Percentiles rank a stretch among this genome's conserved stretches.
These are phyloP conservation scores for Siniperca scherzeri DNA, from an alignment of 2,797 vertebrate species.

Conservation along the genomic window DNA sequence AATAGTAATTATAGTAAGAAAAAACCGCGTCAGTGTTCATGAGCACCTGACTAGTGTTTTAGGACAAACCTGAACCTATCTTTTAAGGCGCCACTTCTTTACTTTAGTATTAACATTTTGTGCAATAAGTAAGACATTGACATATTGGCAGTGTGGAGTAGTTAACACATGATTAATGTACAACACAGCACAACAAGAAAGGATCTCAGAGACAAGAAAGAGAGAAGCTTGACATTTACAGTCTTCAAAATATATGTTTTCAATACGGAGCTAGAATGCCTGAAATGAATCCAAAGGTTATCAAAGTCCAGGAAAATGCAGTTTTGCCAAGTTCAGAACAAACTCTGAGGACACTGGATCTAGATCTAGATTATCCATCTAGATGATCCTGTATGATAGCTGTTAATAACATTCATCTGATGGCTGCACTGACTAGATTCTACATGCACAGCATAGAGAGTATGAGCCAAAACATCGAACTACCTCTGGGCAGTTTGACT, in stretches of 20 bases:
- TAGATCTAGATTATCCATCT: not conserved
- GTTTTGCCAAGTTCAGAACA: not conserved
- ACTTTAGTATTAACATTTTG: not conserved
- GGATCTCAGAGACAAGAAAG: not conserved
- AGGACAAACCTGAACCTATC: no score
- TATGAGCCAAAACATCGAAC: not conserved
- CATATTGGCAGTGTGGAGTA: not conserved
- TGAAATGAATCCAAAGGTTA: no score
- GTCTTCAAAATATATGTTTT: not conserved
- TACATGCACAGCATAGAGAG: no score
- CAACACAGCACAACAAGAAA: not conserved
- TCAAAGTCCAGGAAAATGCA: not conserved
- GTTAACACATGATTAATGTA: not conserved
- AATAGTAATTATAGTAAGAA: no score
- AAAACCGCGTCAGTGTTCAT: no score
- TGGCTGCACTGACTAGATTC: no score
- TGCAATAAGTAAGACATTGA: not conserved
- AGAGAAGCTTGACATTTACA: not conserved
- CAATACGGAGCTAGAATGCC: not conserved
- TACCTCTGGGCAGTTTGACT: not conserved
- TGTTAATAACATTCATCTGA: not conserved
- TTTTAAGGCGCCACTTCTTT: no score
- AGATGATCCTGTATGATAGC: not conserved
- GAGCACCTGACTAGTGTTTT: no score
- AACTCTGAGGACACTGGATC: not conserved